Evolutionary conservation across 2,888 invertebrate genomes (phyloP), one percentile per base, ranked within the genome.

Genomic region (Macropis europaea): DNA sequence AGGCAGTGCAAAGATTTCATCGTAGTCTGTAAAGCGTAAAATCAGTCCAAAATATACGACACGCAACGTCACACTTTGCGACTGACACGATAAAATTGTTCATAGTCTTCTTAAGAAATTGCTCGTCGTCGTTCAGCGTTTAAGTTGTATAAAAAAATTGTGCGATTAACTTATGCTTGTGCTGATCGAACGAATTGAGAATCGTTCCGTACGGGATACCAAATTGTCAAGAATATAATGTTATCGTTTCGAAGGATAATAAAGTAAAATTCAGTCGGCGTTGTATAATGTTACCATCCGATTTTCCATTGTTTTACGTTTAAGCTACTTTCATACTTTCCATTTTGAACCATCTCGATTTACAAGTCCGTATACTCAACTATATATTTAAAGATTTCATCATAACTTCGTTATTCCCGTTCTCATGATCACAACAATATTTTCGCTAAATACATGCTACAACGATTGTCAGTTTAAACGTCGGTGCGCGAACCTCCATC

Each of bases 131-230:
- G 5, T 40, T 32, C 22, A 32, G 5, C n/a, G n/a, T n/a, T n/a
- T n/a, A n/a, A 5, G 9, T 40, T 7, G 34, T 66, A 56, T 56
- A 30, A 40, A 68, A 43, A 45, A 19, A 17, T 69, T 69, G 69
- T 69, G 69, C 69, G 69, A 57, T 57, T 52, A 67, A 57, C 68
- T 69, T 69, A 69, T 59, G 52, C 45, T 69, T 69, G 69, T 69
- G 68, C 69, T 32, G 36, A 68, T 19, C 13, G 7, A 22, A 45
- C 26, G 15, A 30, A 19, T 32, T 26, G 13, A 9, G 22, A 30
- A 47, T 24, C 24, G n/a, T 47, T 13, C 7, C 28, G 13, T 11
- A 5, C 7, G 19, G 11, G 19, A 28, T 15, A 22, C 17, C 28
- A 38, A 40, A 40, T 56, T 22, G 6, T 22, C 19, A 13, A 6